Evolutionary conservation across 2,113 vertebrate genomes (phyloP).

Genomic region (Bubalus kerabau): DNA sequence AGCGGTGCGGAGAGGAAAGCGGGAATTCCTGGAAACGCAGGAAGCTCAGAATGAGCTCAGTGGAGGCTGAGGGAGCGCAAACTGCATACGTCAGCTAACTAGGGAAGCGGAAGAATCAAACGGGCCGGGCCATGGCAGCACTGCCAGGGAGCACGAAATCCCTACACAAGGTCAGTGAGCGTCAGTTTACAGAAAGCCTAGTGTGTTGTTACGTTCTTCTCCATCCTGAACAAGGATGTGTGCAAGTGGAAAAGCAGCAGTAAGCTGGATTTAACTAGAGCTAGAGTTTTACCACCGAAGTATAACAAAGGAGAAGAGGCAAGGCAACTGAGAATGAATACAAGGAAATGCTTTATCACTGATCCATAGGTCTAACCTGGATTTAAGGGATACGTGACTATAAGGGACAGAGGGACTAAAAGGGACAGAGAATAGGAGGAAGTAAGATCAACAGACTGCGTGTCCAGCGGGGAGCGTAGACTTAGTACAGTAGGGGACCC

Average conservation of each 20-base stretch:
- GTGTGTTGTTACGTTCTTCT: neutral
- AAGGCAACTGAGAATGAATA: neutral
- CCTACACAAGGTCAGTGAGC: neutral
- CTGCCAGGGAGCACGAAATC: neutral
- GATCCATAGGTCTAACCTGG: neutral
- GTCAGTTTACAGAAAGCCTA: neutral
- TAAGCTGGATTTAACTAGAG: neutral
- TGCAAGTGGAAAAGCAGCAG: neutral
- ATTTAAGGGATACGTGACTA: neutral
- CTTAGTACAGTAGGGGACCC: neutral
- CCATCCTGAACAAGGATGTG: neutral
- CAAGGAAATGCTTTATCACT: neutral
- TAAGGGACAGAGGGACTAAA: neutral
- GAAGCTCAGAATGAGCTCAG: neutral
- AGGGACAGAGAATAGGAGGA: neutral
- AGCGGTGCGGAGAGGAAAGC: neutral
- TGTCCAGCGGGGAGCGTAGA: neutral
- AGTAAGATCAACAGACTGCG: rapidly evolving
- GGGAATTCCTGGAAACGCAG: neutral
- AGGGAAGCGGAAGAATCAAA: neutral
- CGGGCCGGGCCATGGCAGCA: neutral
- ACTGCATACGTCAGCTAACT: neutral
- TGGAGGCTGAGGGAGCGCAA: neutral
- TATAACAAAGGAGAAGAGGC: neutral
- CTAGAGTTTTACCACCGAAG: too few relatives aligned